These are phyloP conservation scores for Numida meleagris DNA, from an alignment of 2,113 vertebrate species.

Conservation along the genomic window DNA sequence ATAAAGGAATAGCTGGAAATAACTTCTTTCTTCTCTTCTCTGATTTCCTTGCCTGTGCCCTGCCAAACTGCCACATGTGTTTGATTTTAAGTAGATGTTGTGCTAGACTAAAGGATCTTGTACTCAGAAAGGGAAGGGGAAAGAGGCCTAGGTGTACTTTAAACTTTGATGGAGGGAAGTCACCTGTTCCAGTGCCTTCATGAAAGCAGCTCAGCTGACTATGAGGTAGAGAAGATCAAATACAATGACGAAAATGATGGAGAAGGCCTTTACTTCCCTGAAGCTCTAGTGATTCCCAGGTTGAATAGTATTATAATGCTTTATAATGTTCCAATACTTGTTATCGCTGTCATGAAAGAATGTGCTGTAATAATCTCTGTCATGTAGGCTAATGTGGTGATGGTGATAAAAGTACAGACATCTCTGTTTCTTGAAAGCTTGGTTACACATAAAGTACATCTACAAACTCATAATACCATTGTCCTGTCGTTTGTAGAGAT, in stretches of 20 bases:
- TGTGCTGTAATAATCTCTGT: background rate
- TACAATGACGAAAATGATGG: background rate
- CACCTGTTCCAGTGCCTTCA: background rate
- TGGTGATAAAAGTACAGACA: background rate
- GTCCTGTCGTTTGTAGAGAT: conserved; percentile 36
- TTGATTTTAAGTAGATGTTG: background rate
- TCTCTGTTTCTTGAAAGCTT: background rate
- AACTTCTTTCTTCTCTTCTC: background rate
- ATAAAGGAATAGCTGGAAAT: background rate
- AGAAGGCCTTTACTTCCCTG: background rate
- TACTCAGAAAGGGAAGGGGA: background rate
- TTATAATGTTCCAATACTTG: background rate
- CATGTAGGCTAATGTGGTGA: background rate
- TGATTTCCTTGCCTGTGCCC: background rate
- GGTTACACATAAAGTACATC: background rate
- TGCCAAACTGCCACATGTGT: background rate
- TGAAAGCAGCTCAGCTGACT: background rate
- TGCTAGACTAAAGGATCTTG: background rate
- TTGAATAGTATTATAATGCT: background rate
- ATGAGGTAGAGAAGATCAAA: background rate
- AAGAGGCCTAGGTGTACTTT: background rate
- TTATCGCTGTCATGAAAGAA: accelerated
- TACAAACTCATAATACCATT: background rate
- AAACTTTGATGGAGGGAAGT: background rate
- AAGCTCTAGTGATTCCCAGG: background rate